Evolutionary conservation across 2,797 vertebrate genomes (phyloP).

Genomic region (Poeciliopsis paucimaculata): DNA sequence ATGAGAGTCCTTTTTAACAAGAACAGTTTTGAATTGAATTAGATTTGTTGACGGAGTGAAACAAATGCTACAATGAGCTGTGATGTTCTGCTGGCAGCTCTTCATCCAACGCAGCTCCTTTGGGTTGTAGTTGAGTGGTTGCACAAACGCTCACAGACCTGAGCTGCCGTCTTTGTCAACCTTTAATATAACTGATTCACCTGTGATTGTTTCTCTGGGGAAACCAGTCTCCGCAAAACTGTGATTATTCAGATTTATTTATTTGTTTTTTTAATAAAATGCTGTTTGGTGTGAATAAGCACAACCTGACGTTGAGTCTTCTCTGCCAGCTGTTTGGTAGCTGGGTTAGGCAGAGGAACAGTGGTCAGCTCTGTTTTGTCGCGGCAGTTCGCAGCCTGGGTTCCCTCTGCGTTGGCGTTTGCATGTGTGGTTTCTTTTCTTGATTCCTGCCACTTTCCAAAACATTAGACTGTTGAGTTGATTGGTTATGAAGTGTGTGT

Average conservation of each 20-base stretch:
- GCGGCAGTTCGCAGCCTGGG: neutral
- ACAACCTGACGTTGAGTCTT: slow-evolving; percentile 4
- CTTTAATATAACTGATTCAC: neutral
- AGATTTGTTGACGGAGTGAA: neutral
- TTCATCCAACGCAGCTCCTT: neutral
- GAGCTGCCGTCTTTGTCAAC: slow-evolving; percentile 31
- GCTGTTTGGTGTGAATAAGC: slow-evolving; percentile 16
- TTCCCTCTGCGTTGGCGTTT: neutral
- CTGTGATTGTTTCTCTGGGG: neutral
- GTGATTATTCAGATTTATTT: neutral
- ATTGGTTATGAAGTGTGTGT: neutral
- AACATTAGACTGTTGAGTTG: neutral
- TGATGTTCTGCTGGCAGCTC: neutral
- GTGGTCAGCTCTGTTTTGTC: neutral
- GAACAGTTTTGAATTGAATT: neutral
- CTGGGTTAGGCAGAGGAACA: neutral
- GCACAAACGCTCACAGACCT: neutral
- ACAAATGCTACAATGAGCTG: neutral
- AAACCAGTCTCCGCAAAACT: slow-evolving; percentile 2
- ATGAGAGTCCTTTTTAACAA: neutral
- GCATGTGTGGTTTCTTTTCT: no score
- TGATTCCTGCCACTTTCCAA: neutral
- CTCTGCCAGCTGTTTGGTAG: slow-evolving; percentile 27
- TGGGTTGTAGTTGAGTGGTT: neutral
- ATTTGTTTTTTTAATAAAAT: no score